phyloP scores from a whole-genome alignment of 2,797 vertebrate species.

The Enteromius mattozi region DNA sequence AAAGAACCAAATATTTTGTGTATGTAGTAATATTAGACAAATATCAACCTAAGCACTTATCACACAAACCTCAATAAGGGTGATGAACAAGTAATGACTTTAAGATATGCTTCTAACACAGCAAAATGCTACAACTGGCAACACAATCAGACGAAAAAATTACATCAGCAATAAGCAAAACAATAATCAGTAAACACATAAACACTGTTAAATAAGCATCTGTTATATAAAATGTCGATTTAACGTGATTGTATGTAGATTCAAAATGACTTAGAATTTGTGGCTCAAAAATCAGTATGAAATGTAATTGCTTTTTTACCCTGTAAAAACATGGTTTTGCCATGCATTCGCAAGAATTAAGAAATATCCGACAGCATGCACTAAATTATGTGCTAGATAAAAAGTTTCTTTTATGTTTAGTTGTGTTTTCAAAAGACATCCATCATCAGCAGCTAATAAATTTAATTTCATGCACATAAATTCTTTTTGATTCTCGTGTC shows the following conservation, averaged over 20 bases:
- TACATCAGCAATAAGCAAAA: not conserved
- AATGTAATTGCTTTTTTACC: not conserved
- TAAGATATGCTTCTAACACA: not conserved
- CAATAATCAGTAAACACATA: not conserved
- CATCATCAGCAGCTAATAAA: slow-evolving; percentile 4
- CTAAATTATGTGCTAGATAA: not conserved
- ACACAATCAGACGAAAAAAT: not conserved
- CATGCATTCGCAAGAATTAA: not conserved
- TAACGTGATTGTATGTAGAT: not conserved
- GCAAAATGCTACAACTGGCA: not conserved
- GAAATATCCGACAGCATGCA: not conserved
- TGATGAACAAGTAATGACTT: not conserved
- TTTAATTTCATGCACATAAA: slow-evolving; percentile 30
- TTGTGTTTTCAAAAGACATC: slow-evolving; percentile 8
- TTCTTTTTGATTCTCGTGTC: slow-evolving; percentile 36
- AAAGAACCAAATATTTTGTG: too few relatives aligned
- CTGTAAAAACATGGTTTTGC: not conserved
- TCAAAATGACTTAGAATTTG: not conserved
- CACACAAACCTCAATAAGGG: slow-evolving; percentile 10
- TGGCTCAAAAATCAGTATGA: not conserved
- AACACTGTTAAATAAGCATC: not conserved
- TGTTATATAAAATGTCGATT: not conserved
- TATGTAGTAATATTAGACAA: not conserved
- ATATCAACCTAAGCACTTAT: not conserved
- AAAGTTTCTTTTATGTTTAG: not conserved